Evolutionary conservation across 1,140 invertebrate species (phyloP).

Genomic region (Pomacea maculata): DNA sequence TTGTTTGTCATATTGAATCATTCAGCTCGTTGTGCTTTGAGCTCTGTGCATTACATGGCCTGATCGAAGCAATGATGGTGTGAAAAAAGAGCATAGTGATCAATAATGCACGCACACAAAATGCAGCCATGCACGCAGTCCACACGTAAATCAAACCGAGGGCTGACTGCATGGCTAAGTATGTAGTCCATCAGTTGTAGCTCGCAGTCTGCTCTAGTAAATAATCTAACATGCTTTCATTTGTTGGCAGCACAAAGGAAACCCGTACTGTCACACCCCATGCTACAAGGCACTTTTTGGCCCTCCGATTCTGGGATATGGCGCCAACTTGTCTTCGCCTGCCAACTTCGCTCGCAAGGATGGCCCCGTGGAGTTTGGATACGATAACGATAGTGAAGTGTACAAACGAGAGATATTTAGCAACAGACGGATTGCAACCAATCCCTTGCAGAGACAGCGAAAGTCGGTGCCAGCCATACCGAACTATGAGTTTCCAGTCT

Average conservation of each 20-base stretch:
- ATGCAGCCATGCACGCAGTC: background rate
- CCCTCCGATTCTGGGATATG: conserved; percentile 82
- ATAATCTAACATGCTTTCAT: conserved; percentile 21
- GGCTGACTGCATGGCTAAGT: background rate
- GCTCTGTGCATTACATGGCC: no score
- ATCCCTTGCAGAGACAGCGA: conserved; percentile 4
- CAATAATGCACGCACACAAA: no score
- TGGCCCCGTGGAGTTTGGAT: conserved; percentile 13
- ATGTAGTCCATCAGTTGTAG: no score
- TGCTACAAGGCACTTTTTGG: conserved; percentile 59
- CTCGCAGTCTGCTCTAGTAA: background rate
- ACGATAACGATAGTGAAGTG: conserved; percentile 22
- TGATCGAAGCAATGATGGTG: no score
- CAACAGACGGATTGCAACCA: conserved; percentile 6
- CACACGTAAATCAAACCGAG: background rate
- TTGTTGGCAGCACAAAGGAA: conserved; percentile 60
- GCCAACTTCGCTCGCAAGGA: conserved; percentile 73
- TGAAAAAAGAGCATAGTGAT: no score
- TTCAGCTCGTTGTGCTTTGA: no score
- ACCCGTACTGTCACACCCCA: conserved; percentile 58
- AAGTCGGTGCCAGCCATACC: conserved; percentile 5
- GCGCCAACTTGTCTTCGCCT: conserved; percentile 85
- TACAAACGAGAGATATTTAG: conserved; percentile 34
- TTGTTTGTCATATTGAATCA: no score
- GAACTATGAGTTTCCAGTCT: background rate